Evolutionary conservation across 2,797 vertebrate species (phyloP), one percentile per base, ranked within the genome.

Genomic region (Valencia hispanica): DNA sequence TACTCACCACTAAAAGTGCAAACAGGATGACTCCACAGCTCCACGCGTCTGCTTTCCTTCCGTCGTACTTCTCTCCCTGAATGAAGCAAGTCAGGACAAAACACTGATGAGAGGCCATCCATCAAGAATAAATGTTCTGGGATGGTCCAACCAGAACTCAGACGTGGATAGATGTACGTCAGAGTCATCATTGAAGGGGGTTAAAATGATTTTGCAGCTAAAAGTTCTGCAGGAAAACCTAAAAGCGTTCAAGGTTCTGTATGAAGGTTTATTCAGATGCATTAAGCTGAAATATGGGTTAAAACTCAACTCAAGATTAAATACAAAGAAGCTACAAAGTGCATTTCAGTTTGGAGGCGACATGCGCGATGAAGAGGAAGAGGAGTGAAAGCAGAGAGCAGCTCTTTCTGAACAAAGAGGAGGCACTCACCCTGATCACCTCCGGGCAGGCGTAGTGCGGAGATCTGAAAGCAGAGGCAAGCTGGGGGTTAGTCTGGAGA

Each of bases 21-120:
- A 99, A 99, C 83, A 99, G 96, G 93, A 99, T 99, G 92, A 99
- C 98, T 77, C 98, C 98, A 0, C 98, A 99, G 96, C 98, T 99
- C 98, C 97, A 99, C 20, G 97, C 97, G 39, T 99, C 97, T 22
- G 98, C 97, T 94, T 96, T 98, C 86, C 97, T 96, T 66, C 97
- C 97, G 59, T 98, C 97, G 3, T 98, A 98, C 92, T 98, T 98
- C 91, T 96, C 95, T 14, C 94, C 94, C 93, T 94, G 80, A 47
- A 59, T 39, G 15, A 80, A 20, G 70, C 25, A 45, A 8, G 66
- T 4, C 6, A 25, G 51, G 25, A 57, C 9, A 71, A 34, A 79
- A n/a, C 30, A 30, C 57, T 20, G 20, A 61, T 25, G 30, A 61
- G 11, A 18, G 6, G 1, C 18, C 30, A 59, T 18, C 32, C 51